A percentile compares a stretch with the other conserved stretches of the same genome.
phyloP scores from a whole-genome alignment of 2,797 vertebrate genomes.

The Sarcophilus harrisii region DNA sequence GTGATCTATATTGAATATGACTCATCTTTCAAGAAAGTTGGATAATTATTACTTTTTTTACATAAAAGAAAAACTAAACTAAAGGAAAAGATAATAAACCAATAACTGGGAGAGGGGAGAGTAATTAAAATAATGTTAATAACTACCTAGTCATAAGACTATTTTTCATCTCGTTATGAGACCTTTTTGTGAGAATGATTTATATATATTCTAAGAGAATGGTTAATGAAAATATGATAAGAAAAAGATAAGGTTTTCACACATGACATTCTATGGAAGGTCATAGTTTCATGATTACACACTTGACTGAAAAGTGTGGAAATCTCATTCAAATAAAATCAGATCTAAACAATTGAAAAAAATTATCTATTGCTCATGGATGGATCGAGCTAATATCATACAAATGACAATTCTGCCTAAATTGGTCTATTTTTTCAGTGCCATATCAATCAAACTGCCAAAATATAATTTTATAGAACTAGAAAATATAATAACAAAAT shows the following conservation, averaged over 20 bases:
- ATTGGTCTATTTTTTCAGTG: no score
- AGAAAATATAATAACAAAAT: no score
- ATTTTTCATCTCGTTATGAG: no score
- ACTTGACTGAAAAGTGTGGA: neutral
- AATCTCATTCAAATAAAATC: no score
- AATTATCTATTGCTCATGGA: no score
- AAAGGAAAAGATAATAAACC: neutral
- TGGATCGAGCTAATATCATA: no score
- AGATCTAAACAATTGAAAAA: no score
- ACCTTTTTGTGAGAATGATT: no score
- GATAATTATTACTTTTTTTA: neutral
- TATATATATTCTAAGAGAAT: neutral
- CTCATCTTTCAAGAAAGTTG: neutral
- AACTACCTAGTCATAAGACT: neutral
- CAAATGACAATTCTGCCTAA: no score
- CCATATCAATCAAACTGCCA: no score
- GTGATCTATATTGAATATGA: neutral
- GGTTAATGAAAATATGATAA: neutral
- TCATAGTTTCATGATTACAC: neutral
- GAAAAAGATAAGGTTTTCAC: neutral
- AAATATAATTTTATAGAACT: no score
- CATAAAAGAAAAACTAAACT: neutral
- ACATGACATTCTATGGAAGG: neutral
- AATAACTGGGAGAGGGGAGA: neutral
- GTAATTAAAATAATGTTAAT: neutral